Percentiles rank a stretch among this genome's conserved stretches.
Conservation (phyloP, 2,888 invertebrate species). For the Drosophila incognita region DNA sequence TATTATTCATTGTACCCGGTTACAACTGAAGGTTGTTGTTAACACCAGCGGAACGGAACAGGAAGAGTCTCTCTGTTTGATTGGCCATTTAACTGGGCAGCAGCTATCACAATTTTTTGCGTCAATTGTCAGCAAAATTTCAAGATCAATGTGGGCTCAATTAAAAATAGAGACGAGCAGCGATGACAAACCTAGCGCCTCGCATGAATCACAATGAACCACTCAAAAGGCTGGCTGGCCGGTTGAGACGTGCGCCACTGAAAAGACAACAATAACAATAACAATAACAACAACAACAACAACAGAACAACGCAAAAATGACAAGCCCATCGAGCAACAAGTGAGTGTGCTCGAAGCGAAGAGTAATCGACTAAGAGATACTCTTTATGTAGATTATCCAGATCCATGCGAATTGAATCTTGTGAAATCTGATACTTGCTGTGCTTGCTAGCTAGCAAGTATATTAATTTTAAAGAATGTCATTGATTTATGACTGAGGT, state of each 20-base stretch:
- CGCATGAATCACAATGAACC: slow-evolving; percentile 73
- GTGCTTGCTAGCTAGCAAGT: background rate
- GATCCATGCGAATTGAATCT: background rate
- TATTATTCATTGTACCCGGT: slow-evolving; percentile 22
- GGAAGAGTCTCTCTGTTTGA: slow-evolving; percentile 41
- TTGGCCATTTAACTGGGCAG: slow-evolving; percentile 31
- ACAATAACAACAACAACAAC: background rate
- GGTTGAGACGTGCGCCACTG: slow-evolving; percentile 34
- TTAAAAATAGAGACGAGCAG: slow-evolving; percentile 45
- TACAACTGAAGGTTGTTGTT: slow-evolving; percentile 46
- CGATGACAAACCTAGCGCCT: slow-evolving; percentile 30
- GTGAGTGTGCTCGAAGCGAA: background rate
- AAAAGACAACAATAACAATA: slow-evolving; percentile 12
- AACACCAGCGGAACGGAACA: slow-evolving; percentile 59
- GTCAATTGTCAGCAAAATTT: slow-evolving; percentile 63
- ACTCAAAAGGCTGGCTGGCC: slow-evolving; percentile 22
- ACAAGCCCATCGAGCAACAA: slow-evolving; percentile 41
- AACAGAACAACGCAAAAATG: slow-evolving; percentile 16
- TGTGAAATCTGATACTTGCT: background rate
- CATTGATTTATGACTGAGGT: background rate
- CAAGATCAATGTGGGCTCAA: slow-evolving; percentile 74
- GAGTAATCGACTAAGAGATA: background rate
- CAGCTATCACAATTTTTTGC: slow-evolving; percentile 31
- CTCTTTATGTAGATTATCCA: background rate
- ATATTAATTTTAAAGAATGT: background rate